These are phyloP conservation scores for Drepana arcuata DNA, from an alignment of 1,140 invertebrate species.

Conservation along the genomic window DNA sequence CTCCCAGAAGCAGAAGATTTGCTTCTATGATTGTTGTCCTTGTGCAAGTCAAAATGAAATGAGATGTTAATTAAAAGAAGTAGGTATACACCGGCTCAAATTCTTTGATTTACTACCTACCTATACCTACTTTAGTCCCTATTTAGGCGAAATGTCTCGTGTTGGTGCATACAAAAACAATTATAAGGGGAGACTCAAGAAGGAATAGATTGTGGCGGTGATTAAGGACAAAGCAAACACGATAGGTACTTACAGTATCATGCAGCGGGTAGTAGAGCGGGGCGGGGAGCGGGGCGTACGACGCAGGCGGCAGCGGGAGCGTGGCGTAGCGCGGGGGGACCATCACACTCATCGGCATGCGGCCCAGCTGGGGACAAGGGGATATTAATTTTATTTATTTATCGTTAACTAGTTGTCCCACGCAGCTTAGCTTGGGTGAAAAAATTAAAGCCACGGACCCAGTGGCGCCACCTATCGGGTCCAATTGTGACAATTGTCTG, in stretches of 20 bases:
- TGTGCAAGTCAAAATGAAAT: neutral
- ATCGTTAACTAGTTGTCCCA: too few relatives aligned
- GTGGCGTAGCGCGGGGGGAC: slow-evolving; percentile 53
- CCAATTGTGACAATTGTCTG: too few relatives aligned
- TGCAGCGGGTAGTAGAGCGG: slow-evolving; percentile 48
- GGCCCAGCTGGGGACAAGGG: slow-evolving; percentile 44
- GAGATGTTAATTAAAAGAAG: neutral
- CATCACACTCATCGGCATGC: slow-evolving; percentile 42
- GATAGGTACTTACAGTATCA: slow-evolving; percentile 32
- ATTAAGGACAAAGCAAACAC: neutral
- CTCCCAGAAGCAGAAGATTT: too few relatives aligned
- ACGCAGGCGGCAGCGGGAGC: slow-evolving; percentile 43
- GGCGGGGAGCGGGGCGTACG: slow-evolving; percentile 21
- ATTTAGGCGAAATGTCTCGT: too few relatives aligned
- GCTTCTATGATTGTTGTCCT: too few relatives aligned
- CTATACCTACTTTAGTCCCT: neutral
- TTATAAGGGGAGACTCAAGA: too few relatives aligned
- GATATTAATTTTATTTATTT: too few relatives aligned
- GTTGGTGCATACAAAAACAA: too few relatives aligned
- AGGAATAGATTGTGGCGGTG: too few relatives aligned
- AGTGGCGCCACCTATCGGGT: too few relatives aligned
- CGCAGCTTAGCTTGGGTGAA: too few relatives aligned
- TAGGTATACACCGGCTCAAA: neutral
- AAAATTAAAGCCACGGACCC: too few relatives aligned
- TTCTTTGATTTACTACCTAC: neutral